phyloP scores from a whole-genome alignment of 2,888 invertebrate species.

The Cheilosia vulpina region DNA sequence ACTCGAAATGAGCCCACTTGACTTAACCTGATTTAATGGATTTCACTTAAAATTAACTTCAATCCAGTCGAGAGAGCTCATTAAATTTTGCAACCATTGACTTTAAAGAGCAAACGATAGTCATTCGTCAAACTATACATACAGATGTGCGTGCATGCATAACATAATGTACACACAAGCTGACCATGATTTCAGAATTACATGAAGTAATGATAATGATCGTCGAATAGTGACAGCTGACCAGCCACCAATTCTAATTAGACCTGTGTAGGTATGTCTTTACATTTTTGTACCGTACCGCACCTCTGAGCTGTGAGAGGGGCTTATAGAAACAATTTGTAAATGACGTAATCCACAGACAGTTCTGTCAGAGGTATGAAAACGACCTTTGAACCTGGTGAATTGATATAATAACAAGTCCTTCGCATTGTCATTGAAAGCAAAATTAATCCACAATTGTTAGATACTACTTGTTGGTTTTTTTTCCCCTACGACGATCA shows the following conservation, averaged over 20 bases:
- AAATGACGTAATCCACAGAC: conserved; percentile 26
- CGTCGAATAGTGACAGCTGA: conserved; percentile 31
- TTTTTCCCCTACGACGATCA: not conserved
- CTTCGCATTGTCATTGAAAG: conserved; percentile 47
- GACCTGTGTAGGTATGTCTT: conserved; percentile 23
- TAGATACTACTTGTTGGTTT: not conserved
- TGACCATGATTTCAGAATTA: conserved; percentile 15
- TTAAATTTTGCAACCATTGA: no score
- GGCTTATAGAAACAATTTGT: conserved; percentile 26
- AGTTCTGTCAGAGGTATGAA: conserved; percentile 8
- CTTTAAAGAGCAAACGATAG: no score
- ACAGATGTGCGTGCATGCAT: not conserved
- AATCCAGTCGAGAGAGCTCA: no score
- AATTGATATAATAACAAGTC: conserved; percentile 50
- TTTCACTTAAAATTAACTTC: no score
- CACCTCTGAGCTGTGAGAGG: conserved; percentile 34
- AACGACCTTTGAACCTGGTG: conserved; percentile 49
- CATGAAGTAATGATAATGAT: conserved; percentile 23
- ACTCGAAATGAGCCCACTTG: no score
- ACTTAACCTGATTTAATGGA: no score
- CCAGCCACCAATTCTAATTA: conserved; percentile 44
- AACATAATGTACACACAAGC: not conserved
- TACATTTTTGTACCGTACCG: conserved; percentile 17
- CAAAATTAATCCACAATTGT: conserved; percentile 35
- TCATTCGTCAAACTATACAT: no score